phyloP scores from a whole-genome alignment of 2,113 vertebrate genomes.

The Channa argus region DNA sequence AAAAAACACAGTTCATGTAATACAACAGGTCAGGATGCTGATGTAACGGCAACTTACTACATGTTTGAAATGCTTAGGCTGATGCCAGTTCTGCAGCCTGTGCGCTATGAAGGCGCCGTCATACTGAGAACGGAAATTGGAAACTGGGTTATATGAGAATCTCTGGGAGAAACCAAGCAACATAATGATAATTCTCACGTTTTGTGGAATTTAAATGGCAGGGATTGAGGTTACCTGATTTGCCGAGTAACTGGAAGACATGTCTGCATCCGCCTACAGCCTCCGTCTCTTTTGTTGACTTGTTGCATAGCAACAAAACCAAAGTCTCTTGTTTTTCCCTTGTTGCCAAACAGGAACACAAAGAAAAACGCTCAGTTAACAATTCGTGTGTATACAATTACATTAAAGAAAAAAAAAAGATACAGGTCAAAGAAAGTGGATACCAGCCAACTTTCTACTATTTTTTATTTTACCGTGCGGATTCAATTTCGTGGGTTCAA shows the following conservation, averaged over 20 bases:
- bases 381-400: no score
- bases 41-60: conserved; percentile 31
- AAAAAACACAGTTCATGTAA: neutral
- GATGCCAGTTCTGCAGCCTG: conserved; percentile 80
- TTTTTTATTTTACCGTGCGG: no score
- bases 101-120: conserved; percentile 74
- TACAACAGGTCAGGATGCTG: neutral
- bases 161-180: neutral
- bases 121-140: conserved; percentile 61
- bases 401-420: no score
- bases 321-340: neutral
- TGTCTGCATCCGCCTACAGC: conserved; percentile 21
- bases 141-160: no score
- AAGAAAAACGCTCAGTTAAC: neutral
- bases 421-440: no score
- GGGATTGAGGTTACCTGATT: conserved; percentile 73
- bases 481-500: no score
- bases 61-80: conserved; percentile 67
- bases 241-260: conserved; percentile 80
- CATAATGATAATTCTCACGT: neutral
- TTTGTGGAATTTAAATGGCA: neutral
- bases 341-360: neutral
- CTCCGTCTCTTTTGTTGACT: conserved; percentile 38
- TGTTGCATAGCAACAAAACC: conserved; percentile 72
- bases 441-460: no score